A percentile compares a stretch with the other conserved stretches of the same genome.
Evolutionary conservation across 2,888 invertebrate species (phyloP).

Genomic region (Coremacera marginata): DNA sequence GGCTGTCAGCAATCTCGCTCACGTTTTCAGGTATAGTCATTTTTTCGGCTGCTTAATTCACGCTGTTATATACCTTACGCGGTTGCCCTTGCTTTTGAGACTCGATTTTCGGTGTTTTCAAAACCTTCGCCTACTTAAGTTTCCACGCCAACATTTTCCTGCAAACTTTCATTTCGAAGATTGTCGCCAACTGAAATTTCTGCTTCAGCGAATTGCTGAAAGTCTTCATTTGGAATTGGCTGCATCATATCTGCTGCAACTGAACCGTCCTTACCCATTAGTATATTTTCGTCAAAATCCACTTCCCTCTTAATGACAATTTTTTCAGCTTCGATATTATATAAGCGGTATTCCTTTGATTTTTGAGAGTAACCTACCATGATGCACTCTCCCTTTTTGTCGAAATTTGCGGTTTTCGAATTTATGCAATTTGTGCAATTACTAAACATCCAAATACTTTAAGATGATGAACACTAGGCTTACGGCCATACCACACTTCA

Average conservation of each 20-base stretch:
- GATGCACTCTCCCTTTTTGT: conserved; percentile 10
- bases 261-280: not conserved
- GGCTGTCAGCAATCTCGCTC: not conserved
- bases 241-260: not conserved
- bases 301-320: conserved; percentile 11
- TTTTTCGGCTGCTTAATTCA: not conserved
- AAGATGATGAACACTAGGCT: conserved; percentile 14
- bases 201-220: no score
- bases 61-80: not conserved
- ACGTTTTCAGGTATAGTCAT: not conserved
- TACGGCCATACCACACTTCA: conserved; percentile 10
- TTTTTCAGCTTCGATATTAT: not conserved
- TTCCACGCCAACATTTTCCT: not conserved
- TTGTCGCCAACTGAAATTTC: no score
- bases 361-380: conserved; percentile 29
- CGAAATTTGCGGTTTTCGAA: not conserved
- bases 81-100: not conserved
- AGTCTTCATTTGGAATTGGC: not conserved
- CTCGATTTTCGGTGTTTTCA: no score
- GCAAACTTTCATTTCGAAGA: no score
- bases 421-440: conserved; percentile 4
- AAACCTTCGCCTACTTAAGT: no score
- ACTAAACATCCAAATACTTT: conserved; percentile 1
- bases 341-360: conserved; percentile 23
- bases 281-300: not conserved